Conservation (phyloP, 1,140 invertebrate species). For the Neelides sp. region DNA sequence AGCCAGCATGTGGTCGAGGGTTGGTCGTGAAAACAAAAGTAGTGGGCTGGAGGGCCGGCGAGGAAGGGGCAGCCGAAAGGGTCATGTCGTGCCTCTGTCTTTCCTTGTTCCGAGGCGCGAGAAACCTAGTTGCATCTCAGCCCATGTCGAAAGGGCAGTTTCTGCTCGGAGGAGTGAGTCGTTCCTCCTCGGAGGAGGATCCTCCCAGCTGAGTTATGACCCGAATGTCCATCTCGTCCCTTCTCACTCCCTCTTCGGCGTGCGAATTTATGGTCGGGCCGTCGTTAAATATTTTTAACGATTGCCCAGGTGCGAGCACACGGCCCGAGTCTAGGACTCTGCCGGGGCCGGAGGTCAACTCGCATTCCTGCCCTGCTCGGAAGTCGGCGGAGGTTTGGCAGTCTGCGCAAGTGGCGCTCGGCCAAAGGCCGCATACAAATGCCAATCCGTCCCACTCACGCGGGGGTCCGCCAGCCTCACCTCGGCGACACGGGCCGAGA, state of each 20-base stretch:
- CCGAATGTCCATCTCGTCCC: not conserved
- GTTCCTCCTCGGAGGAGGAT: too few species aligned
- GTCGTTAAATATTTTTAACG: slow-evolving; percentile 30
- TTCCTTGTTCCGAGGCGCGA: too few species aligned
- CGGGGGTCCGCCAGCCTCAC: slow-evolving; percentile 3
- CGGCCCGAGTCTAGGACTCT: slow-evolving; percentile 24
- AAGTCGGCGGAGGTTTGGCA: too few species aligned
- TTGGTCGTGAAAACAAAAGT: not conserved
- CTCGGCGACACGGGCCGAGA: not conserved
- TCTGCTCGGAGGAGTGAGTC: too few species aligned
- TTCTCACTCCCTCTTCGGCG: slow-evolving; percentile 11
- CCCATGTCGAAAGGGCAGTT: too few species aligned
- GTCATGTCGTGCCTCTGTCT: not conserved
- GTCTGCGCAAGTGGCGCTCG: slow-evolving; percentile 10
- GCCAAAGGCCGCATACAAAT: slow-evolving; percentile 20
- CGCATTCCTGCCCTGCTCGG: too few species aligned
- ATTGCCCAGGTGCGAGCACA: slow-evolving; percentile 29
- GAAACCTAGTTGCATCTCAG: too few species aligned
- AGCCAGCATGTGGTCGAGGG: slow-evolving; percentile 11
- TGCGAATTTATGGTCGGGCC: slow-evolving; percentile 30
- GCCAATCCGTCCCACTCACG: slow-evolving; percentile 20
- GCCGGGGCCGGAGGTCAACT: slow-evolving; percentile 22
- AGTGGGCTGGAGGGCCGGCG: not conserved
- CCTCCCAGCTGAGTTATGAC: not conserved
- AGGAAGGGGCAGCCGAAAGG: not conserved